Conservation (phyloP, 1,140 invertebrate species). For the Cyphomyrmex costatus region DNA sequence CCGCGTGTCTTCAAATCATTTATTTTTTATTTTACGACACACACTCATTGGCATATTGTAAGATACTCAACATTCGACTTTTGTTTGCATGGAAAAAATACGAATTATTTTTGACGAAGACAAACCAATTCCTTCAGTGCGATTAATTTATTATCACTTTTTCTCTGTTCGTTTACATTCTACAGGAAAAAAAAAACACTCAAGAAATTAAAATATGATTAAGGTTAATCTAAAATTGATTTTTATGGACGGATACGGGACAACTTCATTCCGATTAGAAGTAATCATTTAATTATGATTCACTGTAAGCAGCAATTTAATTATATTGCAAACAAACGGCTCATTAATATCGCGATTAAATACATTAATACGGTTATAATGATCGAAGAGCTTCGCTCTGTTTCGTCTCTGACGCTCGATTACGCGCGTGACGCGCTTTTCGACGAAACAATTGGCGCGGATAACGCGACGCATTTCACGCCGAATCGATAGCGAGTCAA, state of each 20-base stretch:
- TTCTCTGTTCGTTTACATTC: not conserved
- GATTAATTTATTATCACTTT: not conserved
- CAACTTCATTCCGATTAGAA: not conserved
- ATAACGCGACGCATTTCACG: conserved; percentile 39
- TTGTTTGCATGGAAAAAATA: not conserved
- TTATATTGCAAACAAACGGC: not conserved
- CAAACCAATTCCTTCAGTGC: not conserved
- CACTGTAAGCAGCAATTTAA: conserved; percentile 7
- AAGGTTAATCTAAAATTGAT: not conserved
- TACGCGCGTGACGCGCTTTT: conserved; percentile 23
- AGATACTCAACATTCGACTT: not conserved
- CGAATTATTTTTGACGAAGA: not conserved
- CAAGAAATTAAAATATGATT: not conserved
- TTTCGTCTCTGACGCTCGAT: not conserved
- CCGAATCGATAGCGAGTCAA: conserved; percentile 22
- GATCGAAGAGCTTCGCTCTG: not conserved
- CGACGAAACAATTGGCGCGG: not conserved
- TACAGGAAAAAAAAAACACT: not conserved
- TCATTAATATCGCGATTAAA: conserved; percentile 24
- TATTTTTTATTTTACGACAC: no score
- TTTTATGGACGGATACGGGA: not conserved
- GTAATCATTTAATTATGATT: not conserved
- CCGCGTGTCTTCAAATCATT: no score
- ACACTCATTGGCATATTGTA: not conserved
- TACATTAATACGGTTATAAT: not conserved